phyloP scores from a whole-genome alignment of 2,113 vertebrate genomes.

The Plecturocebus donacophilus region DNA sequence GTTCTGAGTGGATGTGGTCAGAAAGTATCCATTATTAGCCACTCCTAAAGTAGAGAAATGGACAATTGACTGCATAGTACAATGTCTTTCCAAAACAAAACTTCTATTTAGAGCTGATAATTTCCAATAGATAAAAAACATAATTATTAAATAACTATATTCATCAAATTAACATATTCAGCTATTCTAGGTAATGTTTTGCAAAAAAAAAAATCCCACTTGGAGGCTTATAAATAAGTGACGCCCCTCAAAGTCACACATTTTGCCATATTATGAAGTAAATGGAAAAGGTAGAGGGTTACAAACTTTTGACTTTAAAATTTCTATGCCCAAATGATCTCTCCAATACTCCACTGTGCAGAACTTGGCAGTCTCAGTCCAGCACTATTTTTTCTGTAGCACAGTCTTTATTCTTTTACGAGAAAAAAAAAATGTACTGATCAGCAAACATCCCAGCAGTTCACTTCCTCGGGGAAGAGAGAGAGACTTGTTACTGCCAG shows the following conservation, averaged over 20 bases:
- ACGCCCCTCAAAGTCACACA: neutral
- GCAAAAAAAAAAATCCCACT: neutral
- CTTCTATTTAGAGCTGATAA: neutral
- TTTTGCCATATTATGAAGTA: neutral
- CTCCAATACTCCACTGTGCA: neutral
- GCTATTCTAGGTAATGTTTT: neutral
- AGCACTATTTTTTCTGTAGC: neutral
- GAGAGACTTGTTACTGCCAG: neutral
- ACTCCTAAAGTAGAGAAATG: neutral
- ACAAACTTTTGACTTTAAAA: neutral
- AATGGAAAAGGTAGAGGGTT: neutral
- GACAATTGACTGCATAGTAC: neutral
- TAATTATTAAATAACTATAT: neutral
- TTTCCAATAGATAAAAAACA: neutral
- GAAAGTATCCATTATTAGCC: neutral
- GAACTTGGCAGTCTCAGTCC: neutral
- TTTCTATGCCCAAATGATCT: neutral
- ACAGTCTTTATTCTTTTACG: neutral
- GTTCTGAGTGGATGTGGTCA: neutral
- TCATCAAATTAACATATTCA: neutral
- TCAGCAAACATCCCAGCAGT: neutral
- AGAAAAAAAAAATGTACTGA: neutral
- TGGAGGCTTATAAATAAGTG: neutral
- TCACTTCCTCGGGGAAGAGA: neutral
- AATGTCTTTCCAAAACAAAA: neutral